Conservation (phyloP, 2,797 vertebrate species). For the Loris lydekkerianus region DNA sequence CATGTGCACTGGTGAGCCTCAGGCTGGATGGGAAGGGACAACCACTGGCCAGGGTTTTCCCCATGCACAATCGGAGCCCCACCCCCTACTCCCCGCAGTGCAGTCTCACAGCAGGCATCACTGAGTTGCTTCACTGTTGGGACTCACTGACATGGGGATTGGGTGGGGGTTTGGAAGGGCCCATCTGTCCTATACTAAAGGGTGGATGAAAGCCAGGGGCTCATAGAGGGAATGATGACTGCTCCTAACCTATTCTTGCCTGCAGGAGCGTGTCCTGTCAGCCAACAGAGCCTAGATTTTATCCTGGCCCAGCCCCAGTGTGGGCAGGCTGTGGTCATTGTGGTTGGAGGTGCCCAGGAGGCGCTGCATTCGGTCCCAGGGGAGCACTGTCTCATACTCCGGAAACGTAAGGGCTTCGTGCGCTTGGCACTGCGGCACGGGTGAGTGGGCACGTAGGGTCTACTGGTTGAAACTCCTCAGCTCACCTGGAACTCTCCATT, state of each 20-base stretch:
- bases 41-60: neutral
- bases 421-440: constrained; percentile 91
- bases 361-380: constrained; percentile 88
- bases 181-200: neutral
- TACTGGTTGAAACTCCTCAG: neutral
- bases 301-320: constrained; percentile 86
- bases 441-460: constrained; percentile 83
- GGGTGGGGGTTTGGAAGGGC: neutral
- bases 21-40: neutral
- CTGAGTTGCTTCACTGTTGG: neutral
- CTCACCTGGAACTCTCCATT: neutral
- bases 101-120: neutral
- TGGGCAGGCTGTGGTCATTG: constrained; percentile 91
- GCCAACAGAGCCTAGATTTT: constrained; percentile 88
- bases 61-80: too few relatives aligned
- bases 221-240: rapidly evolving
- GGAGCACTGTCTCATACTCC: constrained; percentile 88
- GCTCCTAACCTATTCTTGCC: neutral
- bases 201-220: neutral
- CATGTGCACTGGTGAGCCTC: constrained; percentile 86
- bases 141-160: neutral
- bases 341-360: constrained; percentile 92
- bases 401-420: constrained; percentile 92
- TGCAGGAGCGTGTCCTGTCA: constrained; percentile 90
- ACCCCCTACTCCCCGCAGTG: rapidly evolving